phyloP scores from a whole-genome alignment of 2,888 invertebrate species.

The Lypha dubia region DNA sequence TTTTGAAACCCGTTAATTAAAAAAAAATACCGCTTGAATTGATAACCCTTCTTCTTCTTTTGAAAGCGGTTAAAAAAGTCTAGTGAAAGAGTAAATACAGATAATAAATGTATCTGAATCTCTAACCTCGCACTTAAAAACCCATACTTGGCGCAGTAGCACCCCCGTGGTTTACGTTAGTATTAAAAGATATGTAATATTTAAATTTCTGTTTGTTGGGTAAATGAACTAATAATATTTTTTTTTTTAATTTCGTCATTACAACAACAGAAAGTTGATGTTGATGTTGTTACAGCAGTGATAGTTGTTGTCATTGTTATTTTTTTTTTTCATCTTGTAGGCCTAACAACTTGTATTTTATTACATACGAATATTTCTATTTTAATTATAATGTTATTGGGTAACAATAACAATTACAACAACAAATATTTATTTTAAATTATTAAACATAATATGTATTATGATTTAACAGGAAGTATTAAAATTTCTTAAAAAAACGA shows the following conservation, averaged over 20 bases:
- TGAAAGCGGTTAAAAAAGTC: too few relatives aligned
- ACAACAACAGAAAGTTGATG: neutral
- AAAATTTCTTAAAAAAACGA: slow-evolving; percentile 13
- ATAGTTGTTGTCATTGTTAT: slow-evolving; percentile 37
- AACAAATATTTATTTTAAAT: slow-evolving; percentile 1
- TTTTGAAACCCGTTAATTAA: too few relatives aligned
- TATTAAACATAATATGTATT: slow-evolving; percentile 30
- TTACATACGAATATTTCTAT: slow-evolving; percentile 56
- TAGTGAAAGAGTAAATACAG: too few relatives aligned
- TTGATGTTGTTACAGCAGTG: slow-evolving; percentile 2
- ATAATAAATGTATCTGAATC: too few relatives aligned
- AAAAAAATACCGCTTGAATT: too few relatives aligned
- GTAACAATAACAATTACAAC: slow-evolving; percentile 32
- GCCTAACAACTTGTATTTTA: slow-evolving; percentile 49
- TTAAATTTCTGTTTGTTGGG: slow-evolving; percentile 16
- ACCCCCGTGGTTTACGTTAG: too few relatives aligned
- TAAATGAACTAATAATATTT: neutral
- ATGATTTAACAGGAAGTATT: slow-evolving; percentile 55
- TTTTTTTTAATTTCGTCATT: neutral
- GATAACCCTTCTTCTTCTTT: too few relatives aligned
- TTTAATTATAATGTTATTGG: slow-evolving; percentile 53
- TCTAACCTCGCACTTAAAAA: too few relatives aligned
- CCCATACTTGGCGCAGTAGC: too few relatives aligned
- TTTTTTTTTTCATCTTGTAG: slow-evolving; percentile 23
- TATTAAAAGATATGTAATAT: too few relatives aligned